Percentiles rank a stretch among this genome's conserved stretches.
These are phyloP conservation scores for Ptychochromis oligacanthus DNA, from an alignment of 2,113 vertebrate species.

Conservation along the genomic window DNA sequence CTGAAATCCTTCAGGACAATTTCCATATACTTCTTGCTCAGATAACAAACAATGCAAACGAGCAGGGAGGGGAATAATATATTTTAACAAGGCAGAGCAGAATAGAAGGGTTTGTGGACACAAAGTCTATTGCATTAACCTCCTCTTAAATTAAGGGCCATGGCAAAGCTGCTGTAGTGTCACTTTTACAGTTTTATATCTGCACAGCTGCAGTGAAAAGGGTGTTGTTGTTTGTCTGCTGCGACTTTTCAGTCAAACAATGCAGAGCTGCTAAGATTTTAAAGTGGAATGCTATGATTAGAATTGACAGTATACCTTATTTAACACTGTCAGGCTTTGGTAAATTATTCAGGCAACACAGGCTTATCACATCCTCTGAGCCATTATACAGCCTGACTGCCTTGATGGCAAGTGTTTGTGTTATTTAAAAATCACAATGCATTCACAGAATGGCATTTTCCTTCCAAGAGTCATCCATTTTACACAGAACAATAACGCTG, in stretches of 20 bases:
- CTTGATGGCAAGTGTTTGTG: slow-evolving; percentile 40
- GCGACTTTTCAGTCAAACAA: slow-evolving; percentile 11
- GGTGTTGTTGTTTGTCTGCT: slow-evolving; percentile 25
- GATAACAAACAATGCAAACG: slow-evolving; percentile 48
- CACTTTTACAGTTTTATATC: neutral
- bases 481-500: slow-evolving; percentile 22
- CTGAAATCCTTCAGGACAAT: slow-evolving; percentile 66
- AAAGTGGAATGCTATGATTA: slow-evolving; percentile 18
- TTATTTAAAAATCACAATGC: slow-evolving; percentile 26
- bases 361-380: slow-evolving; percentile 26
- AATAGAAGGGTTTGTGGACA: neutral
- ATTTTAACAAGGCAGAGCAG: slow-evolving; percentile 38
- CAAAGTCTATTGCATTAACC: slow-evolving; percentile 27
- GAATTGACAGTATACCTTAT: slow-evolving; percentile 33
- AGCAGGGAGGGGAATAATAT: slow-evolving; percentile 35
- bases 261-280: neutral
- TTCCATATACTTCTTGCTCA: slow-evolving; percentile 44
- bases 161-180: neutral
- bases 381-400: slow-evolving; percentile 29
- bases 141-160: slow-evolving; percentile 22
- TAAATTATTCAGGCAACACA: slow-evolving; percentile 26
- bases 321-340: slow-evolving; percentile 17
- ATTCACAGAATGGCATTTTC: slow-evolving; percentile 32
- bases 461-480: slow-evolving; percentile 33
- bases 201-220: neutral